Evolutionary conservation across 1,140 invertebrate genomes (phyloP), one percentile per base, ranked within the genome.

Genomic region (Scaptodrosophila lebanonensis): DNA sequence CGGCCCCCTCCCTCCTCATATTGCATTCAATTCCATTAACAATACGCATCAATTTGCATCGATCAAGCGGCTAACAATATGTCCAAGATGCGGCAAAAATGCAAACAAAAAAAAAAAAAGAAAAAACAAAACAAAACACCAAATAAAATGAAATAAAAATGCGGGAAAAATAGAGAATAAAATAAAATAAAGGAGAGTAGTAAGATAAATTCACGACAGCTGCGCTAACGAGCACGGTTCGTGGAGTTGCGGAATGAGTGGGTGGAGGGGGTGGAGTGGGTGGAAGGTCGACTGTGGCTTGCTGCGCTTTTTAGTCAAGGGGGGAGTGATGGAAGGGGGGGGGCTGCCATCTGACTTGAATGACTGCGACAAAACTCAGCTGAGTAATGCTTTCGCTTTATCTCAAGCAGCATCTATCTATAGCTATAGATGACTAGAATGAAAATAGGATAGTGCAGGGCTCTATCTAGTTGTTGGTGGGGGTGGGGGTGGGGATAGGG

Each of bases 1-100:
- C 7, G n/a, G n/a, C n/a, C 8, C 3, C 8, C 22, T 25, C 22
- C 22, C 22, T 25, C 3, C 22, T 25, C 22, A 4, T 25, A 25
- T 4, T n/a, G 22, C 40, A 40, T 32, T 38, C 62, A 66, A 66
- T 77, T 66, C 48, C 66, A 66, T 75, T 71, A 82, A 68, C 54
- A 82, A 51, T 65, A 69, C 68, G 69, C 77, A 84, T 73, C 79
- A 84, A 83, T 83, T 84, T 84, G 79, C 79, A 83, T 84, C 79
- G 79, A 83, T 83, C 79, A 83, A 56, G 49, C 39, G 54, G 54
- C 72, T 72, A 70, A 77, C 72, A 83, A 83, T 77, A 62, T 72
- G 79, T 84, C 72, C 56, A 62, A 72, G 53, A 72, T 58, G 66
- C 58, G n/a, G n/a, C 66, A 61, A 68, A 62, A 54, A 59, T 39